Percentiles rank a stretch among this genome's conserved stretches.
Evolutionary conservation across 2,888 invertebrate species (phyloP).

Genomic region (Diarsia mendica): DNA sequence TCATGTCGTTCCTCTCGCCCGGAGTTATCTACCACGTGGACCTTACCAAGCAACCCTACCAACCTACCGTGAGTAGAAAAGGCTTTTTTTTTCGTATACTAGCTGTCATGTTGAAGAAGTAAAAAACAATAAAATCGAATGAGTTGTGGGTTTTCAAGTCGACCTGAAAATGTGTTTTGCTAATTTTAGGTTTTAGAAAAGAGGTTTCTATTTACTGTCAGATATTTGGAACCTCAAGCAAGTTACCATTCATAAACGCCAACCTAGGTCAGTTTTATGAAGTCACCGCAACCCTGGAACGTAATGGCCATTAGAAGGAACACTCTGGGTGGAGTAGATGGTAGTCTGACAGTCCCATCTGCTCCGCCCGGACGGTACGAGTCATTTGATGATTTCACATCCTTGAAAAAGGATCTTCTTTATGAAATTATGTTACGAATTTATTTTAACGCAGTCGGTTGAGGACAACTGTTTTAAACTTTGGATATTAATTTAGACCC

Average conservation of each 20-base stretch:
- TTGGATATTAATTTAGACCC: too few species aligned
- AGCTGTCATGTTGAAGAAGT: not conserved
- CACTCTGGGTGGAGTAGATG: too few species aligned
- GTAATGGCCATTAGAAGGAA: too few species aligned
- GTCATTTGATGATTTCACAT: too few species aligned
- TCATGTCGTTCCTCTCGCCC: slow-evolving; percentile 98
- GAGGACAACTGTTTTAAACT: too few species aligned
- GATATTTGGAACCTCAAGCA: not conserved
- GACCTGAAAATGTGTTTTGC: not conserved
- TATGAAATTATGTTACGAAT: not conserved
- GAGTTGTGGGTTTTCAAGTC: not conserved
- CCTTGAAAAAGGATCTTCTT: not conserved
- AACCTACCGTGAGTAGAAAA: slow-evolving; percentile 85
- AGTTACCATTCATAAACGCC: not conserved
- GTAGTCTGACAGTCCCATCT: too few species aligned
- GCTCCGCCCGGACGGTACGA: too few species aligned
- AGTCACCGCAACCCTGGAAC: too few species aligned
- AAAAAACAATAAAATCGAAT: not conserved
- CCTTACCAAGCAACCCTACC: slow-evolving; percentile 91
- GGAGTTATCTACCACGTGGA: slow-evolving; percentile 96
- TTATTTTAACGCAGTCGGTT: too few species aligned
- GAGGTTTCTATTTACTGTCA: not conserved
- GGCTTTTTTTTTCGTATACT: not conserved
- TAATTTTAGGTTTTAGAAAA: too few species aligned
- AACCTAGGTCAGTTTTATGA: not conserved